Conservation (phyloP, 2,797 vertebrate genomes). For the Oreonectes daqikongensis region DNA sequence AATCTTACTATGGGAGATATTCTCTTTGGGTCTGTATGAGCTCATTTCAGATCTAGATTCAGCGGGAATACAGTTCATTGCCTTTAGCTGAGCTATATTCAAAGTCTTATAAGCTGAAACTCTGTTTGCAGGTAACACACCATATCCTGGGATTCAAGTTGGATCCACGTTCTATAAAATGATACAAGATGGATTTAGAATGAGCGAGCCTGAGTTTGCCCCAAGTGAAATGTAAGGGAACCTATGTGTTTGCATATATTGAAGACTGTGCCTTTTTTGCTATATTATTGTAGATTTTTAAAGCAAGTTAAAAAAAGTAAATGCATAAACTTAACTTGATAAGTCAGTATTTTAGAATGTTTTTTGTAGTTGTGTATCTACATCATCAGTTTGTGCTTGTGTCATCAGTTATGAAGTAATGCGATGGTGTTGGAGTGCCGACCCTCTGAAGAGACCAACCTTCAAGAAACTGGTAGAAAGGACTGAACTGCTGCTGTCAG, state of each 20-base stretch:
- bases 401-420: conserved; percentile 89
- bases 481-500: conserved; percentile 90
- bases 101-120: conserved; percentile 23
- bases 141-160: conserved; percentile 94
- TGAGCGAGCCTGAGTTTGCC: conserved; percentile 89
- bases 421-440: conserved; percentile 92
- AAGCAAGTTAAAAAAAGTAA: not conserved
- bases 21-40: conserved; percentile 86
- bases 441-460: conserved; percentile 90
- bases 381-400: not conserved
- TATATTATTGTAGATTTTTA: not conserved
- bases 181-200: conserved; percentile 95
- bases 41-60: not conserved
- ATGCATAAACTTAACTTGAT: not conserved
- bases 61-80: not conserved
- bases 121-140: conserved; percentile 86
- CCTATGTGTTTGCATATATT: not conserved
- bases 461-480: conserved; percentile 93
- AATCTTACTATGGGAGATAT: conserved; percentile 96
- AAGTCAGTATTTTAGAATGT: not conserved
- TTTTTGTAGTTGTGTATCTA: conserved; percentile 3
- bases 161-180: conserved; percentile 93
- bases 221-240: conserved; percentile 85
- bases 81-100: not conserved
- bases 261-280: not conserved